Evolutionary conservation across 2,888 invertebrate genomes (phyloP), one percentile per base, ranked within the genome.

Genomic region (Ctena decussata): DNA sequence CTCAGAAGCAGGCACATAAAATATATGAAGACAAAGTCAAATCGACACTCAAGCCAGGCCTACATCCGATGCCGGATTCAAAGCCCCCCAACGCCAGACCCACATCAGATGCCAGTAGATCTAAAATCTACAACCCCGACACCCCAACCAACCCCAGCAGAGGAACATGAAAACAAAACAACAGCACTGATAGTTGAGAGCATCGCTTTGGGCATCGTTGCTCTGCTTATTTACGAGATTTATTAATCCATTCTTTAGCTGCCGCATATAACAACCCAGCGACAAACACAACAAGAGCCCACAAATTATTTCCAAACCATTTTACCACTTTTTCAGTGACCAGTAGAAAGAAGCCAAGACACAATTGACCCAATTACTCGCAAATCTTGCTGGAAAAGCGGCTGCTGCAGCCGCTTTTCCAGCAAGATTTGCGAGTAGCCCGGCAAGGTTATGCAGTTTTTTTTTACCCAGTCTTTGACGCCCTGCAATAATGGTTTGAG

Each of bases 351-450:
- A 5, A 77, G 39, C 77, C 77, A 77, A 11, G 77, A 77, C 24
- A 77, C 69, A n/a, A 77, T 69, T 15, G 77, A 65, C 15, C 77
- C 77, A 30, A 77, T 39, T 21, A 77, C n/a, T n/a, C n/a, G n/a
- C n/a, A n/a, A n/a, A n/a, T n/a, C n/a, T 69, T 15, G 69, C 77
- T 8, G 77, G 77, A 35, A 77, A 46, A 18, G 77, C 65, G 24
- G n/a, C n/a, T n/a, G n/a, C n/a, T n/a, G 77, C 77, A 21, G 77
- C 77, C 30, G 44, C 37, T 44, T 77, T 77, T 60, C 69, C 77
- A 30, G 77, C 77, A 27, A 77, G 46, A 18, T 41, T 37, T 35
- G 65, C 39, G 18, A 77, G 32, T 44, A 77, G 44, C 24, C 35
- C 41, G 5, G 69, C 77, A n/a, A 77, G 65, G 12, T 41, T 69